Evolutionary conservation across 2,113 vertebrate species (phyloP).

Genomic region (Uropsilus gracilis): DNA sequence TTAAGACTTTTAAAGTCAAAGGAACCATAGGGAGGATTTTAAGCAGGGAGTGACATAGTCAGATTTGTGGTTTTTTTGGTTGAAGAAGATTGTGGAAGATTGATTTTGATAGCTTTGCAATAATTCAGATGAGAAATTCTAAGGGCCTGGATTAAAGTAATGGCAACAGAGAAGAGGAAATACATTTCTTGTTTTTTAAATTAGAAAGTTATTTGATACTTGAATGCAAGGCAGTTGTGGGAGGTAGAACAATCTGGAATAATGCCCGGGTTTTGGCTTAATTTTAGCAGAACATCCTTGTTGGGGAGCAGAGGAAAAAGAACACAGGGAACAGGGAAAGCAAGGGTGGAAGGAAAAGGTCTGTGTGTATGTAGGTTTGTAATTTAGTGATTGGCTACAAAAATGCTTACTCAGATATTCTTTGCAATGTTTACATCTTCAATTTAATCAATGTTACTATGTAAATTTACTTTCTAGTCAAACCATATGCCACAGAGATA

Average conservation of each 20-base stretch:
- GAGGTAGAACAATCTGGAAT: not conserved
- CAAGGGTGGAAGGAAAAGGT: not conserved
- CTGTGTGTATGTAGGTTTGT: not conserved
- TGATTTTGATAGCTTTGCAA: not conserved
- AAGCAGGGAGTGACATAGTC: not conserved
- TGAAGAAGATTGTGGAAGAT: not conserved
- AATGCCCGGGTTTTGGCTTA: not conserved
- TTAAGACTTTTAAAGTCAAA: not conserved
- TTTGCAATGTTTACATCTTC: not conserved
- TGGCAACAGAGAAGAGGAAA: not conserved
- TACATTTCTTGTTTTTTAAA: conserved; percentile 39
- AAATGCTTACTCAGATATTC: not conserved
- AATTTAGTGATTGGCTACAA: not conserved
- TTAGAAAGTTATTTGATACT: conserved; percentile 32
- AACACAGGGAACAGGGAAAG: not conserved
- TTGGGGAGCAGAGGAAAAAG: not conserved
- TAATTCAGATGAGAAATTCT: not conserved
- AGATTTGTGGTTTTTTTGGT: conserved; percentile 4
- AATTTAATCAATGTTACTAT: conserved; percentile 45
- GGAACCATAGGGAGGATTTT: not conserved
- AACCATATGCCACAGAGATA: conserved; percentile 53
- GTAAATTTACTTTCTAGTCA: conserved; percentile 65
- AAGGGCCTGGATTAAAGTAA: not conserved
- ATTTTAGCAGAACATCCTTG: conserved; percentile 8
- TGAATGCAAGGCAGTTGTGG: conserved; percentile 13